phyloP scores from a whole-genome alignment of 35 echinoderm and acorn worm genomes.

The Anneissia japonica region DNA sequence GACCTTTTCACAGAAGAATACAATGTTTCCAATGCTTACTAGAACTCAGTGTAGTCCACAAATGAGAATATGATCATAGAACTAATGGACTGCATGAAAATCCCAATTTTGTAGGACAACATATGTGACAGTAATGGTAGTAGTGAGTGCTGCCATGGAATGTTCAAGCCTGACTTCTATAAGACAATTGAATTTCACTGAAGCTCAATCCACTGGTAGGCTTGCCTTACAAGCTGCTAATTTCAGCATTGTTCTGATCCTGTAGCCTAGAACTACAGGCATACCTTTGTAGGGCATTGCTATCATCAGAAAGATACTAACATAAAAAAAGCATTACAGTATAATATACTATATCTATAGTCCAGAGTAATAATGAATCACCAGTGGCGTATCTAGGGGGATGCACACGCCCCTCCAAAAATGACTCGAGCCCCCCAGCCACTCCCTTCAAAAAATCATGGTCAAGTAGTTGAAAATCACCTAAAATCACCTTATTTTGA shows the following conservation, averaged over 20 bases:
- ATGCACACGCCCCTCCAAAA: too few species aligned
- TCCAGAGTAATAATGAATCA: too few species aligned
- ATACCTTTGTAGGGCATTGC: not conserved
- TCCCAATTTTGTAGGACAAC: not conserved
- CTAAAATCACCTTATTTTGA: too few species aligned
- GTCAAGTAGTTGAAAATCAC: too few species aligned
- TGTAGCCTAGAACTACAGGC: not conserved
- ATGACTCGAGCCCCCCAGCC: too few species aligned
- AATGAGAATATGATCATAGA: not conserved
- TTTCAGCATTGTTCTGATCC: not conserved
- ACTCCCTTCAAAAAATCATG: too few species aligned
- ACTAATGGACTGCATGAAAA: not conserved
- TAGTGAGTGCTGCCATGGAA: not conserved
- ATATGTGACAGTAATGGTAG: not conserved
- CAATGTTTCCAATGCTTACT: not conserved
- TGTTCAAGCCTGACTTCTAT: not conserved
- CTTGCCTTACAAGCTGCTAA: not conserved
- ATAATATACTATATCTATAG: too few species aligned
- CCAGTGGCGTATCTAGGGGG: too few species aligned
- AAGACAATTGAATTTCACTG: not conserved
- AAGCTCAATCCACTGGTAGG: not conserved
- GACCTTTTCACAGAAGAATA: not conserved
- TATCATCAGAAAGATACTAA: too few species aligned
- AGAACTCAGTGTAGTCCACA: not conserved
- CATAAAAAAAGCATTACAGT: too few species aligned